Conservation (phyloP, 1,140 invertebrate genomes). For the Cyphomyrmex costatus region DNA sequence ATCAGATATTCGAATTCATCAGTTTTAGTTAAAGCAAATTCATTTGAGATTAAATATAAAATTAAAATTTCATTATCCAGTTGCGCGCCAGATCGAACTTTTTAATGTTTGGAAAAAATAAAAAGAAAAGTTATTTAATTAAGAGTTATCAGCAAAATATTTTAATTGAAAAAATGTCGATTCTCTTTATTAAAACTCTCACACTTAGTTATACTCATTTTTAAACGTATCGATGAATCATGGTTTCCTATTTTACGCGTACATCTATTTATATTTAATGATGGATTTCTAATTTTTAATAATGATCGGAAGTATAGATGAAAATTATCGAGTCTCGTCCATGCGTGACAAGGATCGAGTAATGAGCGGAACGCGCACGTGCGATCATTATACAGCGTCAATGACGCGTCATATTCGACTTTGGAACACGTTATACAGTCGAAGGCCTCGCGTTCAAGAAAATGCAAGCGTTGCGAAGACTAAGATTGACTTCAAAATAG, state of each 20-base stretch:
- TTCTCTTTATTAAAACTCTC: not conserved
- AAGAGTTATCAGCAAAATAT: not conserved
- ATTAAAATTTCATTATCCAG: not conserved
- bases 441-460: conserved; percentile 55
- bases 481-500: conserved; percentile 28
- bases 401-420: conserved; percentile 42
- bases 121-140: not conserved
- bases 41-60: not conserved
- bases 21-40: not conserved
- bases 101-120: not conserved
- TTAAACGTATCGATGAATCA: not conserved
- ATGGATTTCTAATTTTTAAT: not conserved
- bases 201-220: not conserved
- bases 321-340: conserved; percentile 5
- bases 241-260: not conserved
- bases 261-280: not conserved
- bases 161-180: not conserved
- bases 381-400: conserved; percentile 25
- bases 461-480: conserved; percentile 39
- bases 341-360: not conserved
- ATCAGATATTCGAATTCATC: not conserved
- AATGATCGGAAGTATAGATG: conserved; percentile 10
- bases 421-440: conserved; percentile 51
- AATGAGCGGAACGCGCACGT: not conserved
- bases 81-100: not conserved